Evolutionary conservation across 2,797 vertebrate species (phyloP), one percentile per base, ranked within the genome.

Genomic region (Pseudopleuronectes americanus): DNA sequence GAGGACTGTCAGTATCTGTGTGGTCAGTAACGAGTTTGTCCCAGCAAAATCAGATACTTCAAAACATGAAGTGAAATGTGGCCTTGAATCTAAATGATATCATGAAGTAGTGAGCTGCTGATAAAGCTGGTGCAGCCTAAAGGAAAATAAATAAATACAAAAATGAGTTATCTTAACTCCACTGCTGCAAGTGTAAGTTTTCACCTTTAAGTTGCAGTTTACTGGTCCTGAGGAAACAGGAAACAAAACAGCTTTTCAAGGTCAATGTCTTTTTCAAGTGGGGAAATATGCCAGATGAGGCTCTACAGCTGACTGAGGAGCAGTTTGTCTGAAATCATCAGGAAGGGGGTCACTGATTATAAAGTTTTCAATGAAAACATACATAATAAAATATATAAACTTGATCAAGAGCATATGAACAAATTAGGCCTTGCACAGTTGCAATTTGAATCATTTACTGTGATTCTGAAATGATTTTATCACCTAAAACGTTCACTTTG

Each of bases 321-420:
- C 26, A 55, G 54, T 36, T 69, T 81, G 58, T 77, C 52, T 76
- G 54, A 76, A 43, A 43, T 9, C 31, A 71, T 69, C 67, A 4
- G 8, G 4, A 5, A 4, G 21, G 31, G 10, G 13, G 38, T 21
- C 36, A 52, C 8, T 45, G 14, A 38, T 48, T 48, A 3, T 2
- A 36, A 6, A 41, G 12, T 68, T 56, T 54, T 68, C 19, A 5
- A 22, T 38, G 13, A 36, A 8, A 56, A n/a, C 16, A 62, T 60
- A 14, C 19, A 53, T 52, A 6, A 17, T 51, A 7, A 58, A 64
- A 24, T 43, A 31, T 19, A 10, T 21, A 0, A 17, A 26, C 26
- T 24, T 4, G 13, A 36, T 8, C 1, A n/a, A 24, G 0, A 33
- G 43, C 51, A 45, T 2, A 43, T 12, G 6, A 0, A 52, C 8